Percentiles rank a stretch among this genome's conserved stretches.
Conservation (phyloP, 1,140 invertebrate genomes). For the Orchestia grillus region DNA sequence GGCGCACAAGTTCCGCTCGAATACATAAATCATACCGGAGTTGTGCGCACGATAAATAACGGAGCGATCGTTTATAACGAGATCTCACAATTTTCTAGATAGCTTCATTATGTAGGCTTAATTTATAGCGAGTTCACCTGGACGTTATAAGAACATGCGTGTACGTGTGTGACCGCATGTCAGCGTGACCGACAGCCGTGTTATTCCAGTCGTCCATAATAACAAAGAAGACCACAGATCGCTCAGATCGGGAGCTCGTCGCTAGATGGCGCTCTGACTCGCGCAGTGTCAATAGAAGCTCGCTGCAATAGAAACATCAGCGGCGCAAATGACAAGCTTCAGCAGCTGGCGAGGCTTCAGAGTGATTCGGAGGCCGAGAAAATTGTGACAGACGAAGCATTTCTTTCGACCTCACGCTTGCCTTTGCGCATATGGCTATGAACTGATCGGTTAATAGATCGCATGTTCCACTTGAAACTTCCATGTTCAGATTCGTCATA, state of each 20-base stretch:
- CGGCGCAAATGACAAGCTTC: constrained; percentile 40
- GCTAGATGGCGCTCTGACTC: background rate
- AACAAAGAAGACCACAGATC: constrained; percentile 16
- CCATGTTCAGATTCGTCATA: background rate
- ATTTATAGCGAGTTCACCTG: constrained; percentile 9
- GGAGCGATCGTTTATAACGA: background rate
- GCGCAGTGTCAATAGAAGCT: constrained; percentile 25
- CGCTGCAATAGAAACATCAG: constrained; percentile 46
- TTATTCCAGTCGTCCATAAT: background rate
- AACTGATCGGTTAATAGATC: background rate
- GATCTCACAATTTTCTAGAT: constrained; percentile 48
- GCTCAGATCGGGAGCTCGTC: background rate
- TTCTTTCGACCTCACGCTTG: background rate
- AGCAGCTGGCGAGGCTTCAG: background rate
- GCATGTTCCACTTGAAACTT: background rate
- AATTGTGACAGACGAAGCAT: constrained; percentile 31
- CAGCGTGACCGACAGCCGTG: constrained; percentile 31
- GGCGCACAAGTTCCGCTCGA: constrained; percentile 29
- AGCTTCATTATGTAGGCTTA: constrained; percentile 54
- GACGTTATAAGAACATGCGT: background rate
- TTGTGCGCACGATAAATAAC: constrained; percentile 3
- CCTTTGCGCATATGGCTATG: background rate
- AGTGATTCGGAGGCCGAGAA: background rate
- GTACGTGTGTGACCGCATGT: constrained; percentile 27
- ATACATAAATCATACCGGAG: background rate